These are phyloP conservation scores for Diorhabda carinulata DNA, from an alignment of 1,140 invertebrate genomes.

Conservation along the genomic window DNA sequence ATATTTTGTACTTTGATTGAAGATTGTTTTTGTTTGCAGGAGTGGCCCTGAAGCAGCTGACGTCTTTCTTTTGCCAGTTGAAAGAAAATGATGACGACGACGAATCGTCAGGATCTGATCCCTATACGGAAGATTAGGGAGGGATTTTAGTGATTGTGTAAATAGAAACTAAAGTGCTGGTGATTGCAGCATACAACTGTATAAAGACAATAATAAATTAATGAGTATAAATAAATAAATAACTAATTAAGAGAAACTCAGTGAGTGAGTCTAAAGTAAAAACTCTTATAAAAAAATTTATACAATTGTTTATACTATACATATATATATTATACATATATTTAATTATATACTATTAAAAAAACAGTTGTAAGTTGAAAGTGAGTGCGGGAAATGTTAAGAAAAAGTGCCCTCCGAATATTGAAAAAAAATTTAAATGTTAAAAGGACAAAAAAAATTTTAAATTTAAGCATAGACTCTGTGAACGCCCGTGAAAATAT, in stretches of 20 bases:
- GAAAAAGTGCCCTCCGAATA: conserved; percentile 9
- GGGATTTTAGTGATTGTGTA: conserved; percentile 35
- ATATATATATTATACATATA: conserved; percentile 31
- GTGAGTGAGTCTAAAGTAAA: conserved; percentile 14
- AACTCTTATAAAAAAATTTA: conserved; percentile 36
- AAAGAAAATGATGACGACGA: conserved; percentile 42
- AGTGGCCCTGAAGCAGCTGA: conserved; percentile 56
- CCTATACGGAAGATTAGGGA: conserved; percentile 18
- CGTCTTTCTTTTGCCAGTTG: conserved; percentile 54
- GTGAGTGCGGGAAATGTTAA: conserved; percentile 4
- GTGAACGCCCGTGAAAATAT: conserved; percentile 6
- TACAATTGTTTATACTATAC: conserved; percentile 42
- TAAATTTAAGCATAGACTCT: conserved; percentile 10
- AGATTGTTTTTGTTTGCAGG: conserved; percentile 37
- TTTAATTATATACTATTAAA: conserved; percentile 18
- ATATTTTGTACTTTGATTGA: too few species aligned
- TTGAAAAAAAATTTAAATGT: conserved; percentile 4
- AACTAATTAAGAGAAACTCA: not conserved
- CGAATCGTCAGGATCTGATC: conserved; percentile 28
- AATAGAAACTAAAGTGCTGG: conserved; percentile 18
- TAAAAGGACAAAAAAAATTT: not conserved
- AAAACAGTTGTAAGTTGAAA: conserved; percentile 16
- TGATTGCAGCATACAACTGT: conserved; percentile 23
- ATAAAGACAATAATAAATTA: conserved; percentile 34
- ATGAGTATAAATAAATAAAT: conserved; percentile 22